Evolutionary conservation across 1,140 invertebrate genomes (phyloP).

Genomic region (Zaprionus nigranus): DNA sequence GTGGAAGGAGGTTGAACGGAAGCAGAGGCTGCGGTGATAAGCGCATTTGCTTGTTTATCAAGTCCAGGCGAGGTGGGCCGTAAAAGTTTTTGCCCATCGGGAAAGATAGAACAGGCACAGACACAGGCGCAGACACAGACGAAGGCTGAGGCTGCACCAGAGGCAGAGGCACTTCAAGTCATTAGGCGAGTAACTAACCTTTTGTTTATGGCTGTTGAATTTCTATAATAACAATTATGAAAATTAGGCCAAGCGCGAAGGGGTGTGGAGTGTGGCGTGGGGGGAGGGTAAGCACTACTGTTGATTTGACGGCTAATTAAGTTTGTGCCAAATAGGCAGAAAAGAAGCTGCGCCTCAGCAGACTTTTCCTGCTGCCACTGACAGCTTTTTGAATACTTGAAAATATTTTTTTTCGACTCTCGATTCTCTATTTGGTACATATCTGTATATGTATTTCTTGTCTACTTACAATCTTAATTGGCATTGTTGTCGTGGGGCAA

Average conservation of each 20-base stretch:
- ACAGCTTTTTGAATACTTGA: slow-evolving; percentile 22
- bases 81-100: slow-evolving; percentile 34
- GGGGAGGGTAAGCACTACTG: slow-evolving; percentile 31
- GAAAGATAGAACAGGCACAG: neutral
- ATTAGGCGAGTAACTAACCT: slow-evolving; percentile 82
- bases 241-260: slow-evolving; percentile 66
- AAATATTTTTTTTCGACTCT: neutral
- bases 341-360: slow-evolving; percentile 62
- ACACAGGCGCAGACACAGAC: neutral
- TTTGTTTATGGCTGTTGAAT: slow-evolving; percentile 81
- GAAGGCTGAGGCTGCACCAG: slow-evolving; percentile 8
- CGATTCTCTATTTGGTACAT: neutral
- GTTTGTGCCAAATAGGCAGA: slow-evolving; percentile 80
- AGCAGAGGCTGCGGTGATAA: slow-evolving; percentile 60
- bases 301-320: slow-evolving; percentile 83
- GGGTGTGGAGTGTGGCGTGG: neutral
- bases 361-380: slow-evolving; percentile 13
- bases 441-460: neutral
- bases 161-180: slow-evolving; percentile 69
- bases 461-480: slow-evolving; percentile 79
- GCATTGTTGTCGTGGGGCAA: slow-evolving; percentile 50
- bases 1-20: neutral
- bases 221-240: slow-evolving; percentile 84
- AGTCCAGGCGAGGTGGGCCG: slow-evolving; percentile 38
- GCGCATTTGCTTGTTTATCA: slow-evolving; percentile 81